Conservation (phyloP, 2,113 vertebrate species). For the Salvelinus namaycush region DNA sequence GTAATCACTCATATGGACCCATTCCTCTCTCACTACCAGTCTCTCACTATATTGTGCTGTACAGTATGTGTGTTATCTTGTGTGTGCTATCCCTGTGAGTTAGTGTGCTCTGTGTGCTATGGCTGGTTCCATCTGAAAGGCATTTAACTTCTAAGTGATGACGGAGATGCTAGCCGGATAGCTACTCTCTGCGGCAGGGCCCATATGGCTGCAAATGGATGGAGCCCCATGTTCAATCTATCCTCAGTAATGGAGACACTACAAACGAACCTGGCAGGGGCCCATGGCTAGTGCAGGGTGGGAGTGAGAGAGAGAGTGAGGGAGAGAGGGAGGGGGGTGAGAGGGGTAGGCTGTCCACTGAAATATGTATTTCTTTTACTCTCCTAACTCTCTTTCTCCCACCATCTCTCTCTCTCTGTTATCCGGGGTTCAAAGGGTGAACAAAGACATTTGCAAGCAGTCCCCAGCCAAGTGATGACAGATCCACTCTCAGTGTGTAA, state of each 20-base stretch:
- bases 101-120: neutral
- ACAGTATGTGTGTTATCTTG: no score
- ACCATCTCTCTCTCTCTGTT: neutral
- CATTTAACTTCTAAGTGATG: slow-evolving; percentile 51
- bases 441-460: slow-evolving; percentile 8
- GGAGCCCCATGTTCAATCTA: slow-evolving; percentile 49
- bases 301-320: neutral
- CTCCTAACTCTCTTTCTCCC: slow-evolving; percentile 36
- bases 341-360: slow-evolving; percentile 25
- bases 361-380: slow-evolving; percentile 24
- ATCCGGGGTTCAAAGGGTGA: slow-evolving; percentile 53
- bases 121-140: slow-evolving; percentile 40
- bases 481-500: slow-evolving; percentile 36
- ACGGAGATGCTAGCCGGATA: slow-evolving; percentile 21
- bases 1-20: no score
- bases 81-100: no score
- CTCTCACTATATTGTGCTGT: no score
- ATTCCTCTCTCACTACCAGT: no score
- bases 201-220: slow-evolving; percentile 47
- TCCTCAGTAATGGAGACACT: slow-evolving; percentile 49
- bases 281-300: neutral
- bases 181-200: slow-evolving; percentile 25
- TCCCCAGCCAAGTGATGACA: slow-evolving; percentile 44
- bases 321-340: no score
- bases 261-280: slow-evolving; percentile 54